Evolutionary conservation across 2,113 vertebrate genomes (phyloP), one percentile per base, ranked within the genome.

Genomic region (Thalassoma bifasciatum): DNA sequence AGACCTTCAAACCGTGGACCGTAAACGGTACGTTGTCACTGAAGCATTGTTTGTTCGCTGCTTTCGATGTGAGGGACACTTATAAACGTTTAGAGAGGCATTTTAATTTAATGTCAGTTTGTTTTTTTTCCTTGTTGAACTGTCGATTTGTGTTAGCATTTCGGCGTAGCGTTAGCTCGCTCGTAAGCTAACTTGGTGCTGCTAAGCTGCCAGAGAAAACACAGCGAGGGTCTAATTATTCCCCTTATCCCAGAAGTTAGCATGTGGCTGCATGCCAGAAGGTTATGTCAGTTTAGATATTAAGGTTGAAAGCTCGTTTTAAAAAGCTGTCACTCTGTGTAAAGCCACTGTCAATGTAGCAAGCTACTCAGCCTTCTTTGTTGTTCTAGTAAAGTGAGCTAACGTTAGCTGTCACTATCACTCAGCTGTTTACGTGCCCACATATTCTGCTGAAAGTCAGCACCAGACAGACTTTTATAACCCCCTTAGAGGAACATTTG

Each of bases 11-110:
- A 73, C 60, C 22, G 65, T 53, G 75, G 26, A 82, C 60, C 46
- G 34, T 9, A 65, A 82, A 86, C 72, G 91, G 90, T 90, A 88
- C 17, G 78, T 59, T 22, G 2, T n/a, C 16, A 0, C 2, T 9
- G 8, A 16, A 14, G 1, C 22, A 13, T 17, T n/a, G 5, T 2
- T 11, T 0, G 40, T 60, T 49, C 14, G 42, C 8, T 23, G 16
- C 14, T 10, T 0, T 13, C 38, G 16, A 0, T 21, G 14, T 1
- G 0, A 11, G 4, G 0, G 0, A 0, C 3, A 14, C 11, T 14
- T 19, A 0, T 8, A 13, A 36, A 23, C 7, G 2, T 8, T 2
- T 26, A 19, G 3, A 12, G 46, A 12, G 22, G 21, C 22, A 1
- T 64, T 75, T 76, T 0, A 8, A 44, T 64, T 11, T 4, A 2